These are phyloP conservation scores for Platyscelio sp. DNA, from an alignment of 2,888 invertebrate genomes.

Conservation along the genomic window DNA sequence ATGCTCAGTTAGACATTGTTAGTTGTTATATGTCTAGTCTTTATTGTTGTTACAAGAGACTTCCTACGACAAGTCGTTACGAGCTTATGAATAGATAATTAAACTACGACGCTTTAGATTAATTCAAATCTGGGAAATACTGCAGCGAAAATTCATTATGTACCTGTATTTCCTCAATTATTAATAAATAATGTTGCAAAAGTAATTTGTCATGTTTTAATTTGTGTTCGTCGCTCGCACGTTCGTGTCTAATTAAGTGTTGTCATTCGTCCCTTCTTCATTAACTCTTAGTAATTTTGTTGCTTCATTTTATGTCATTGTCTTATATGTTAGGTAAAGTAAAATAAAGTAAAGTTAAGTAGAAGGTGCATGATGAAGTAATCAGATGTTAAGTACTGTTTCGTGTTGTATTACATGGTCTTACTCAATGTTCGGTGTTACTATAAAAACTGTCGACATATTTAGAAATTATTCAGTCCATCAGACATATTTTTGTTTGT, in stretches of 20 bases:
- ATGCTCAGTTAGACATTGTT: constrained; percentile 54
- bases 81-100: constrained; percentile 30
- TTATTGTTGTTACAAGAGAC: constrained; percentile 50
- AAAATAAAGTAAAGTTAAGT: too few species aligned
- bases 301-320: constrained; percentile 19
- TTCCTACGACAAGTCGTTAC: constrained; percentile 34
- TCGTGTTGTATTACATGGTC: constrained; percentile 7
- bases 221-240: constrained; percentile 53
- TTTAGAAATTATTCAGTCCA: constrained; percentile 75
- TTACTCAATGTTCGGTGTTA: neutral
- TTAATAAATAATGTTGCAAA: constrained; percentile 78
- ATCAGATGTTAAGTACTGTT: constrained; percentile 5
- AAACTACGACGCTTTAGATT: constrained; percentile 41
- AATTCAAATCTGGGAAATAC: constrained; percentile 78
- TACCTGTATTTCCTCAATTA: constrained; percentile 80
- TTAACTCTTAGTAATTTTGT: constrained; percentile 9
- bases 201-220: constrained; percentile 58
- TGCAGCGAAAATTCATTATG: constrained; percentile 76
- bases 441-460: neutral
- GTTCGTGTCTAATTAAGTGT: constrained; percentile 44
- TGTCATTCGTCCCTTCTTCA: neutral
- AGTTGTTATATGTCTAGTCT: constrained; percentile 63
- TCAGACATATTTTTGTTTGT: constrained; percentile 84
- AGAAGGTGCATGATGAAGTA: constrained; percentile 37
- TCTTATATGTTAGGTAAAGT: constrained; percentile 9